Base-by-base conservation (phyloP, 1,140 invertebrate genomes). In the Nasonia giraulti region DNA sequence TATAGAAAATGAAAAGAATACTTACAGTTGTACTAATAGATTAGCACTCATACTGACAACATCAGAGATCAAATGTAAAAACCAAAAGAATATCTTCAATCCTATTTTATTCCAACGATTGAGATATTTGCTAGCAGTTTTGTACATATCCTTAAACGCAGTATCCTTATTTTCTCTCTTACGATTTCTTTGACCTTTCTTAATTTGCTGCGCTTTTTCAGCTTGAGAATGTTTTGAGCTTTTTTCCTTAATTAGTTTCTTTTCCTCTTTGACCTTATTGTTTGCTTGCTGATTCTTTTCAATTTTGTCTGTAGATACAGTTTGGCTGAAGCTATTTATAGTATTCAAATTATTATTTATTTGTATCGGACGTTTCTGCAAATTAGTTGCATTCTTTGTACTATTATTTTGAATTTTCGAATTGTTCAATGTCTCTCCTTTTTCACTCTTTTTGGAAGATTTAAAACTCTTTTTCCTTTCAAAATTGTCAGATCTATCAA, bases 61-160 rank as follows among this genome's bases (percentile, higher is more conserved):
- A 91, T 97, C 96, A 82, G 95, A 96, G 10, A 97, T 94, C 79
- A 97, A 91, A 92, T 96, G 95, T 73, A 96, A 92, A 71, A 97
- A 94, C 97, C 97, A 97, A 78, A 95, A 93, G 82, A 96, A 89
- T 83, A 96, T 93, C 86, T 95, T 95, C 81, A 95, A 92, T 33
- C 94, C 94, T 27, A 95, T 94, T 88, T 95, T 95, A 89, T 95
- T 95, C 96, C 96, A 97, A 74, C 94, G 94, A 87, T 94, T 94
- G 2, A 95, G 89, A 87, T 95, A 95, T 85, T 94, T 93, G 73
- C 90, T 91, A 10, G 92, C 87, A 79, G 89, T 91, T 92, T 90
- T 95, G 93, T 83, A 95, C 86, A 92, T 93, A 86, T 87, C 93
- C 91, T 91, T 92, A 73, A 93, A 87, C 17, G 90, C 88, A 73